Conservation (phyloP, 2,797 vertebrate species). For the Gobionotothen gibberifrons region DNA sequence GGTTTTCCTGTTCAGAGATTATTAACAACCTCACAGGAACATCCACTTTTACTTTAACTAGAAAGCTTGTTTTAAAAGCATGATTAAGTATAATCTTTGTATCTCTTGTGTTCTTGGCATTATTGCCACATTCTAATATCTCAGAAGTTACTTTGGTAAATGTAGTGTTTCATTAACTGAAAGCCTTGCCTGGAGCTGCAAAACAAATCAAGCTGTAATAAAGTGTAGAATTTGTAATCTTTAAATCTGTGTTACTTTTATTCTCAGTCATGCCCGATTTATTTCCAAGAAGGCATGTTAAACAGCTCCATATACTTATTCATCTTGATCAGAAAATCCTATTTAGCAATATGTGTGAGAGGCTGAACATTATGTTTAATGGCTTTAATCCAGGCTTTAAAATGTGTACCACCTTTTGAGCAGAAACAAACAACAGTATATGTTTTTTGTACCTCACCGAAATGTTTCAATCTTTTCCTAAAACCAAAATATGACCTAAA, state of each 20-base stretch:
- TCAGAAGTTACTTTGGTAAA: too few relatives aligned
- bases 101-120: too few relatives aligned
- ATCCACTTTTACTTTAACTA: neutral
- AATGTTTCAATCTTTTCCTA: neutral
- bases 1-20: neutral
- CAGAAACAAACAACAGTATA: neutral
- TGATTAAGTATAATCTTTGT: too few relatives aligned
- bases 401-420: neutral
- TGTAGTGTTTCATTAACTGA: too few relatives aligned
- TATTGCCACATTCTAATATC: too few relatives aligned
- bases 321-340: neutral
- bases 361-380: neutral
- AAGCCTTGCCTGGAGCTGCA: too few relatives aligned
- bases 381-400: neutral
- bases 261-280: neutral
- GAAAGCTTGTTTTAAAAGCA: neutral
- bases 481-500: too few relatives aligned
- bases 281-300: neutral
- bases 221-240: too few relatives aligned
- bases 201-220: too few relatives aligned
- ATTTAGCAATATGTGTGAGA: neutral
- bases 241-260: conserved; percentile 1
- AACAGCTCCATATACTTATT: neutral
- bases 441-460: neutral
- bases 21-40: neutral